Base-by-base conservation (phyloP, 2,888 invertebrate genomes). In the Heteromurus nitidus region DNA sequence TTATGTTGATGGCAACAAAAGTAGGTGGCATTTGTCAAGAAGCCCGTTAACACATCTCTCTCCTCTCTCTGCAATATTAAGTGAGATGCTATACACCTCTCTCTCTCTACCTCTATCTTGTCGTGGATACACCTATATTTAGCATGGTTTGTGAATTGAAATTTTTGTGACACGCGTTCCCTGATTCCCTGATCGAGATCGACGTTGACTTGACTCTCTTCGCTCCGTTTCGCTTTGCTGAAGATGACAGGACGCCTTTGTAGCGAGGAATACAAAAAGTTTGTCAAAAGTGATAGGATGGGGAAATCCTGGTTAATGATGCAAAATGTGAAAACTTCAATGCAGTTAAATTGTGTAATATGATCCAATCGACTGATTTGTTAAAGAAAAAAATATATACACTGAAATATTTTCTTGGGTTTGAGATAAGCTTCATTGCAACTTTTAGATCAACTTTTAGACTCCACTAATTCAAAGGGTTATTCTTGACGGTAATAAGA, bases 271-370 rank as follows among this genome's bases (percentile, higher is more conserved):
- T n/a, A n/a, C n/a, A n/a, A n/a, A 20, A 50, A 50, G 9, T 47
- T 3, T 47, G 47, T n/a, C 18, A 9, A 47, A 47, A 47, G 3
- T 50, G 50, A 20, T 20, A 50, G 16, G 50, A 20, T 9, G n/a
- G 50, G 50, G 50, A 20, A 50, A 50, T 20, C 20, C 50, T 20
- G 20, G 50, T 50, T 50, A 50, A 50, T 50, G 50, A 50, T 50
- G 50, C 20, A 20, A 50, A 50, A 50, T 50, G 20, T 50, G 20
- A 16, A 16, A 50, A 18, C 2, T 47, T 16, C 11, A 47, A n/a
- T 47, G 11, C 11, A 2, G 20, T 50, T n/a, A n/a, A 20, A 50
- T 50, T 50, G 50, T 50, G 50, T 50, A 20, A 50, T 50, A 20
- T 9, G 20, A 20, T 50, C 50, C 50, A 16, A 50, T 50, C 50